Base-by-base conservation (phyloP, 2,113 vertebrate genomes). In the Synchiropus splendidus region DNA sequence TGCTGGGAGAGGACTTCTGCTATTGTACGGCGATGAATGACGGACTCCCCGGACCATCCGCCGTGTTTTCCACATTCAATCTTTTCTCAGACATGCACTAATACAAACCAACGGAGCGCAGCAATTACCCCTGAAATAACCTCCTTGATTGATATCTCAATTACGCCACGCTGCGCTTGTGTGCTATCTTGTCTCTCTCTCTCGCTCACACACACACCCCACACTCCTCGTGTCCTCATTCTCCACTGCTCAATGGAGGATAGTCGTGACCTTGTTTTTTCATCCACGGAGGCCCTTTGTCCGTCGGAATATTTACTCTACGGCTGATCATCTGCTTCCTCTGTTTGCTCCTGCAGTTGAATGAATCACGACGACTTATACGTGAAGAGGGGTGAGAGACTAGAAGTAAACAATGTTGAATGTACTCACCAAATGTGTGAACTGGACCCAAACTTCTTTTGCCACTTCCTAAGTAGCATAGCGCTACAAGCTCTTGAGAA, bases 141-240 rank as follows among this genome's bases (percentile, higher is more conserved):
- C 76, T 55, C 64, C 54, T 80, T 84, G 78, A 84, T 76, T 80
- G 80, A 83, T 84, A 78, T 78, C 80, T 84, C 80, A 81, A 84
- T 83, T 84, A 81, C 65, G 43, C 73, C 14, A 27, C 9, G 72
- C 72, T 67, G 60, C 72, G 74, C 74, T 73, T 59, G 41, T 65
- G 67, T 52, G 76, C 76, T 81, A 84, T 81, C 77, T 77, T 60
- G 77, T 75, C 74, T 60, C 52, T 39, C 68, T 60, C 74, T 73
- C 78, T 34, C 54, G 64, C 66, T 70, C 78, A 43, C 21, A 27
- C 21, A 27, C 21, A 27, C 21, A 27, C 21, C 54, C 64, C 66
- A 70, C 78, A 41, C 72, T 62, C 61, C 56, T 36, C 61, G 47
- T 38, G 53, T 74, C 54, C 50, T 63, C 65, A 51, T 71, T 77